Percentiles rank a stretch among this genome's conserved stretches.
phyloP scores from a whole-genome alignment of 2,888 invertebrate genomes.

The Odontocerum albicorne region DNA sequence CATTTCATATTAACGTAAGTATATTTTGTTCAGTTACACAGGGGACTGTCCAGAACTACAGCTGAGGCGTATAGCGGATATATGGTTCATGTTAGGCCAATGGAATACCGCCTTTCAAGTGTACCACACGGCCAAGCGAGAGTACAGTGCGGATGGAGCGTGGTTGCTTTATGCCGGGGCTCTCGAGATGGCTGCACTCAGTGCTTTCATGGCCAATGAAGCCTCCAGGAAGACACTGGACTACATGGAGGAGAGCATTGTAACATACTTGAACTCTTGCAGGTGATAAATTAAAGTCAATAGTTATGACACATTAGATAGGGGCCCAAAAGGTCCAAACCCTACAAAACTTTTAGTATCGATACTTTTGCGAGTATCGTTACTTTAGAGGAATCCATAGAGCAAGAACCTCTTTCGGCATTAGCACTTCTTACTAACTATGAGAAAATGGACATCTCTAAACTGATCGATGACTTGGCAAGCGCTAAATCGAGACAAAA shows the following conservation, averaged over 20 bases:
- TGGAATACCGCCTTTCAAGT: constrained; percentile 90
- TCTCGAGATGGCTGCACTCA: constrained; percentile 92
- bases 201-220: constrained; percentile 87
- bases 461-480: no score
- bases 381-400: no score
- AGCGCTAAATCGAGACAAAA: no score
- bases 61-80: constrained; percentile 87
- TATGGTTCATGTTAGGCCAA: constrained; percentile 95
- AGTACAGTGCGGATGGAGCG: constrained; percentile 95
- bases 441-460: no score
- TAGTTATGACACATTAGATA: no score
- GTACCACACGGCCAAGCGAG: constrained; percentile 96
- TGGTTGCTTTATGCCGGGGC: constrained; percentile 98
- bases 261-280: constrained; percentile 88
- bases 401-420: no score
- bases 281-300: no score
- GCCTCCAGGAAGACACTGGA: constrained; percentile 76
- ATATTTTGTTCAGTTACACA: constrained; percentile 63
- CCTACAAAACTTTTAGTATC: no score
- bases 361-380: no score
- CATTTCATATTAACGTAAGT: not conserved
- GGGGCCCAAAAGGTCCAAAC: no score
- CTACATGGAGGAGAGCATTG: constrained; percentile 94
- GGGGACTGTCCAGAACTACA: constrained; percentile 89
- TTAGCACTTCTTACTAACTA: no score